Evolutionary conservation across 2,797 vertebrate genomes (phyloP), one percentile per base, ranked within the genome.

Genomic region (Coreius guichenoti): DNA sequence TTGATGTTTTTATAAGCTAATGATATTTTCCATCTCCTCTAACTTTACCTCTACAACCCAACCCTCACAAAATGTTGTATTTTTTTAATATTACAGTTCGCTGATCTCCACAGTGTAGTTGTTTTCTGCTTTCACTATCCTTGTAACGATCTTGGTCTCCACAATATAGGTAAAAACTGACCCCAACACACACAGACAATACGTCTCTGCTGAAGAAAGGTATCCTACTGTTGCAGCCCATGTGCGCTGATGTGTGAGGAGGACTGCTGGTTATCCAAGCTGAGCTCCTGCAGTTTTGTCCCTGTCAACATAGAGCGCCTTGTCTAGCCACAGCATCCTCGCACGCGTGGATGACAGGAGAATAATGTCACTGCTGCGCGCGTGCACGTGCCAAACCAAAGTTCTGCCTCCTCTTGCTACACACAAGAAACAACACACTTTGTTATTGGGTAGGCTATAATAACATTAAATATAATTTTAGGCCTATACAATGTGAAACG

Each of bases 221-320:
- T 26, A 26, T 54, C 36, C 49, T 19, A 47, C 49, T 85, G 73
- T n/a, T 61, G 51, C 78, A 74, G 84, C n/a, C 31, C 45, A 31
- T 85, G 84, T 54, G 67, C 45, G 17, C 43, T 80, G 84, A 80
- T 74, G 54, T 79, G 75, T 81, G 83, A 49, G 84, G 45, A 63
- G 83, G 67, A 45, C 83, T 67, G 77, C 54, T 51, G 77, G 43
- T 63, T 74, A 43, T 67, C 84, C 58, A 67, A 11, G 84, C 31
- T 74, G 78, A 63, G 84, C 69, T 81, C 56, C 74, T 77, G 80
- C 80, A 79, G 86, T 78, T 81, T 81, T 81, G 73, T 81, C 49
- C 79, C 83, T 85, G 87, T 82, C 87, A 81, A 85, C 87, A 87
- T 45, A 68, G 73, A 81, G 74, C 45, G 83, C 87, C 74, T 87